A percentile compares a stretch with the other conserved stretches of the same genome.
phyloP scores from a whole-genome alignment of 2,888 invertebrate species.

The Tubiluchus corallicola region DNA sequence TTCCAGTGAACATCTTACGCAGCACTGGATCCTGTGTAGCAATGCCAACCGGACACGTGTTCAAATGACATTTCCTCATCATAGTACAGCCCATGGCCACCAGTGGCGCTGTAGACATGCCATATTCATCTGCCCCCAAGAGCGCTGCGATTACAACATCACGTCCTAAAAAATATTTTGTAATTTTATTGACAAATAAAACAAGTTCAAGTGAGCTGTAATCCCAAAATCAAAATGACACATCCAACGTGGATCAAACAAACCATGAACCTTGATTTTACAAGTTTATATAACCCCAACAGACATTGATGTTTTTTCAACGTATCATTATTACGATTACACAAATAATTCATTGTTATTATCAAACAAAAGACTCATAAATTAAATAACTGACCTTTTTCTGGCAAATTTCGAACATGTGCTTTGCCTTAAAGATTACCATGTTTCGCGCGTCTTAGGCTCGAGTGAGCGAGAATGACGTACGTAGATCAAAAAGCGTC shows the following conservation, averaged over 20 bases:
- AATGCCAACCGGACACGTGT: constrained; percentile 97
- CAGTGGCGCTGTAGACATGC: constrained; percentile 92
- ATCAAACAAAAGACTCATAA: no score
- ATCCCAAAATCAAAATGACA: not conserved
- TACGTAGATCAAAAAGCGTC: no score
- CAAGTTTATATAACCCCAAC: no score
- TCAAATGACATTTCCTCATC: constrained; percentile 99
- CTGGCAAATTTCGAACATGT: no score
- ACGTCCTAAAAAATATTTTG: constrained; percentile 40
- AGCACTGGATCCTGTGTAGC: constrained; percentile 89
- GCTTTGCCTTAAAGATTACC: no score
- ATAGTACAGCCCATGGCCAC: constrained; percentile 97
- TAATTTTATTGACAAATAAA: constrained; percentile 2
- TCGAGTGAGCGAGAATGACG: no score
- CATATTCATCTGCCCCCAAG: constrained; percentile 94
- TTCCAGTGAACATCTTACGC: constrained; percentile 87
- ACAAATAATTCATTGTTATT: no score
- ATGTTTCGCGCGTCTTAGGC: no score
- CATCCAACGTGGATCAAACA: not conserved
- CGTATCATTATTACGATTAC: no score
- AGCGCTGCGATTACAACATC: constrained; percentile 89
- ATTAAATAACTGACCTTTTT: no score
- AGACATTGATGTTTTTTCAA: no score
- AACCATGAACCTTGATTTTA: no score
- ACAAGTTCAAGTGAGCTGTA: constrained; percentile 6